Evolutionary conservation across 1,140 invertebrate genomes (phyloP).

Genomic region (Nixonia krombeini): DNA sequence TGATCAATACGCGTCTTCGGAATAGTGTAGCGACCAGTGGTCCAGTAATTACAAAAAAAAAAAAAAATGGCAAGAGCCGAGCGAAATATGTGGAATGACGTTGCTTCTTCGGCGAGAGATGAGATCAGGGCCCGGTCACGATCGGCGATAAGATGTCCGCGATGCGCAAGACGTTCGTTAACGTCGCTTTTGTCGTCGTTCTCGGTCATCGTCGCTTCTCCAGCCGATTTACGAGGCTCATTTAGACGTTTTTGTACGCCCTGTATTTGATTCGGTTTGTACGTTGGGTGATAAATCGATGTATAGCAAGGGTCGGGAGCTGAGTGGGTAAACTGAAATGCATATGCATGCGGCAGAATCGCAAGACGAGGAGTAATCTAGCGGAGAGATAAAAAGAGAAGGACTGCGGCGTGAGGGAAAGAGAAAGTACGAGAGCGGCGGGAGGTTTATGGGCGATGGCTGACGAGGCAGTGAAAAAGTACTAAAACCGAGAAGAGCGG

Average conservation of each 20-base stretch:
- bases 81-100: too few species aligned
- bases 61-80: too few species aligned
- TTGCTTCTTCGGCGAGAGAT: too few species aligned
- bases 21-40: too few species aligned
- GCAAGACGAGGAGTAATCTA: constrained; percentile 16
- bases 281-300: constrained; percentile 24
- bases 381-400: constrained; percentile 7
- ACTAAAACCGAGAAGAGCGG: constrained; percentile 70
- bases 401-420: constrained; percentile 6
- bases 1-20: too few species aligned
- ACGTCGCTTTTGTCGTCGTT: too few species aligned
- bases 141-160: too few species aligned
- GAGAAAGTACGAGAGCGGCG: constrained; percentile 38
- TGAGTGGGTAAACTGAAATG: constrained; percentile 27
- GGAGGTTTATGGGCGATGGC: constrained; percentile 69
- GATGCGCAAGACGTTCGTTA: too few species aligned
- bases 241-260: constrained; percentile 24
- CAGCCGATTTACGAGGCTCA: constrained; percentile 24
- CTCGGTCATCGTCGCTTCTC: too few species aligned
- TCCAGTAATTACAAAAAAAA: too few species aligned
- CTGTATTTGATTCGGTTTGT: constrained; percentile 25
- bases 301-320: constrained; percentile 26
- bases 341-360: constrained; percentile 8
- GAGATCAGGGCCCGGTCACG: too few species aligned
- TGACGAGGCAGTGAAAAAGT: constrained; percentile 72